These are phyloP conservation scores for Hypomecis atomaria DNA, from an alignment of 2,888 invertebrate genomes.

Conservation along the genomic window DNA sequence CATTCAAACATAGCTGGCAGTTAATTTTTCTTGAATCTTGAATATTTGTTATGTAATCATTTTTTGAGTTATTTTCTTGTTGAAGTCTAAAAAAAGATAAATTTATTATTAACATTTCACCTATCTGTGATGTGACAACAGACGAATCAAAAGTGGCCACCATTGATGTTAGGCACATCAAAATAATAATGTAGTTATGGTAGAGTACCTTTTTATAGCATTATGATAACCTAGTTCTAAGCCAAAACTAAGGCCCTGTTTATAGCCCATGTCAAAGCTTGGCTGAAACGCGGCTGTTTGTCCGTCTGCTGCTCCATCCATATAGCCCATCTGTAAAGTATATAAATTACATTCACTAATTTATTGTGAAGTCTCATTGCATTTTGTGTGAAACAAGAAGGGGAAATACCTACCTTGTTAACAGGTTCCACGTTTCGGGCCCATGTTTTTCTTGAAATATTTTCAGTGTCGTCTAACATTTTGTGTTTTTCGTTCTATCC, in stretches of 20 bases:
- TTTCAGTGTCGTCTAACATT: conserved; percentile 59
- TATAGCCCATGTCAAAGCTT: conserved; percentile 89
- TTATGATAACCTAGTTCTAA: conserved; percentile 79
- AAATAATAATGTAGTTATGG: no score
- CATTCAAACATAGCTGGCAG: conserved; percentile 68
- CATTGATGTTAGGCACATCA: no score
- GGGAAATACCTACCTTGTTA: conserved; percentile 56
- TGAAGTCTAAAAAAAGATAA: conserved; percentile 48
- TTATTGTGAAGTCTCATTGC: neutral
- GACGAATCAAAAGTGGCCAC: no score
- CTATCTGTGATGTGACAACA: no score
- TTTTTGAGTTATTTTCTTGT: conserved; percentile 9
- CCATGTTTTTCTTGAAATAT: conserved; percentile 63
- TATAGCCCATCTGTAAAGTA: conserved; percentile 84
- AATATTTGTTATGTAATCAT: conserved; percentile 20
- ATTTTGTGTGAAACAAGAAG: conserved; percentile 9
- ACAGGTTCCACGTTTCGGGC: conserved; percentile 57
- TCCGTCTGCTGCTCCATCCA: conserved; percentile 88
- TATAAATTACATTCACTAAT: neutral
- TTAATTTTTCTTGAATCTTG: conserved; percentile 62
- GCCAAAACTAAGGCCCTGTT: conserved; percentile 86
- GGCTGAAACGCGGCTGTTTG: conserved; percentile 86
- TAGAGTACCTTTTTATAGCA: conserved; percentile 46
- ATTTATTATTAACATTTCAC: neutral
- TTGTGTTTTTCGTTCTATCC: neutral